phyloP scores from a whole-genome alignment of 2,888 invertebrate species.

The Ichneumon xanthorius region DNA sequence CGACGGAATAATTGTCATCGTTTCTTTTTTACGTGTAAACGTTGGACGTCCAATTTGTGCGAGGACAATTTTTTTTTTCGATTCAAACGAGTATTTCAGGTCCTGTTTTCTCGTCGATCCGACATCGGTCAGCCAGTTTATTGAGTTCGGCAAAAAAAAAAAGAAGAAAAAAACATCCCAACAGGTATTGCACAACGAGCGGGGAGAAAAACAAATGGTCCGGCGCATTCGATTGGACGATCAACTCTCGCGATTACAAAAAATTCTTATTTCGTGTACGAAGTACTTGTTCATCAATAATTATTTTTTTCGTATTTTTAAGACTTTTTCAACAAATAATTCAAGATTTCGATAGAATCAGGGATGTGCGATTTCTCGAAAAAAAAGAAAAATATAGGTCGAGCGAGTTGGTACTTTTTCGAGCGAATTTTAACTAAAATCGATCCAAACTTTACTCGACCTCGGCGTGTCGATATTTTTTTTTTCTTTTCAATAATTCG shows the following conservation, averaged over 20 bases:
- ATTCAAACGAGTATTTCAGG: conserved; percentile 2
- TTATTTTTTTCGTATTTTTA: background rate
- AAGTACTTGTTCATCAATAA: conserved; percentile 6
- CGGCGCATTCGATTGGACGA: conserved; percentile 52
- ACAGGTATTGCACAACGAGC: background rate
- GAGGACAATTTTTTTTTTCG: conserved; percentile 15
- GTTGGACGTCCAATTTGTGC: conserved; percentile 55
- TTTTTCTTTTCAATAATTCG: conserved; percentile 23
- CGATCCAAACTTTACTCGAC: background rate
- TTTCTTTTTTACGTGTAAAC: conserved; percentile 18
- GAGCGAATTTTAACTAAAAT: background rate
- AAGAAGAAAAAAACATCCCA: background rate
- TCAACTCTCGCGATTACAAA: conserved; percentile 44
- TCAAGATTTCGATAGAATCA: background rate
- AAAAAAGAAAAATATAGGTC: background rate
- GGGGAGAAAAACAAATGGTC: background rate
- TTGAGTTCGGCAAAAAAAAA: background rate
- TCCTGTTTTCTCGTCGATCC: background rate
- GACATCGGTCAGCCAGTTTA: background rate
- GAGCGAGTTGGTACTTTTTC: background rate
- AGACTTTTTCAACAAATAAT: conserved; percentile 16
- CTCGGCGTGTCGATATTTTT: background rate
- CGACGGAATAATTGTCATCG: conserved; percentile 34
- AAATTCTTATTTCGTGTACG: conserved; percentile 18
- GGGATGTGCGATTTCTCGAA: background rate